Conservation (phyloP, 2,888 invertebrate genomes). For the Craniophora ligustri region DNA sequence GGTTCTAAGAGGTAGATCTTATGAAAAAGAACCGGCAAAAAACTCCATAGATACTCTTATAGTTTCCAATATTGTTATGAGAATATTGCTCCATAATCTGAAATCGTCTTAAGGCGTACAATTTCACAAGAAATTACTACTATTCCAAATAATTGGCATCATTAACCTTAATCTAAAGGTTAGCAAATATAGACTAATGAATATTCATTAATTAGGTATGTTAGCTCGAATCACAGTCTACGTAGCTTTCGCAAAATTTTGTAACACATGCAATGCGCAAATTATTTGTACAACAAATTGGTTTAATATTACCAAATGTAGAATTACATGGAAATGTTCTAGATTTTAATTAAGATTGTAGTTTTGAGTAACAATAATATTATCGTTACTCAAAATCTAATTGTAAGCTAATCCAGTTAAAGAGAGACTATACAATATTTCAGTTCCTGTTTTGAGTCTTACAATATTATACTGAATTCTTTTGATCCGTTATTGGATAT, state of each 20-base stretch:
- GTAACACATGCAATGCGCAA: slow-evolving; percentile 7
- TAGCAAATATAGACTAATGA: slow-evolving; percentile 10
- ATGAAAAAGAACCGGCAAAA: too few relatives aligned
- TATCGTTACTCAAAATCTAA: too few relatives aligned
- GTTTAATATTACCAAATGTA: slow-evolving; percentile 20
- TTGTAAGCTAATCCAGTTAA: too few relatives aligned
- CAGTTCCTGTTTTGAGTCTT: too few relatives aligned
- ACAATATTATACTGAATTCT: too few relatives aligned
- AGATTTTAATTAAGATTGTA: neutral
- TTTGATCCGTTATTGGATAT: too few relatives aligned
- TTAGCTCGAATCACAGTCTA: slow-evolving; percentile 13
- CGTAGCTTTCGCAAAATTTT: slow-evolving; percentile 29
- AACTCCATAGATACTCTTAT: too few relatives aligned
- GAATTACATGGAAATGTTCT: slow-evolving; percentile 1
- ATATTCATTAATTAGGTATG: slow-evolving; percentile 23
- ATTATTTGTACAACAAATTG: slow-evolving; percentile 6
- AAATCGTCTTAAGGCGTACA: neutral
- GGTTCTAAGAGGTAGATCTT: too few relatives aligned
- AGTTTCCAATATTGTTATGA: too few relatives aligned
- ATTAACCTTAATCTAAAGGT: slow-evolving; percentile 14
- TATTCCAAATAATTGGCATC: neutral
- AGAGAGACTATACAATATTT: too few relatives aligned
- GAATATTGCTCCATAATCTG: slow-evolving; percentile 15
- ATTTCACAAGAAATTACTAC: neutral
- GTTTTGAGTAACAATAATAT: too few relatives aligned